phyloP scores from a whole-genome alignment of 1,140 invertebrate genomes.

The Zaprionus gabonicus region DNA sequence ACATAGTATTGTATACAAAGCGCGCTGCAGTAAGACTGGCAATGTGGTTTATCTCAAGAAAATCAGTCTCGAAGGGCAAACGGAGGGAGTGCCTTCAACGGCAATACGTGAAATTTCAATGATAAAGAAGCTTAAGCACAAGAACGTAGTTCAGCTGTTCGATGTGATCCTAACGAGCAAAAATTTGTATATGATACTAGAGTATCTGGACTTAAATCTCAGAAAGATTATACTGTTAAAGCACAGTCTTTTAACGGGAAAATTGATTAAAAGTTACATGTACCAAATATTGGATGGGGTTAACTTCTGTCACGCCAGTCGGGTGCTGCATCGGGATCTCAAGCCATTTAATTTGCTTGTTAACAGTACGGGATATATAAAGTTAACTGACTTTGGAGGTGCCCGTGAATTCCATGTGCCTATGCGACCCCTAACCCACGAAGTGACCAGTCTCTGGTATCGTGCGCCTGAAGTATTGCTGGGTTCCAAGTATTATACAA shows the following conservation, averaged over 20 bases:
- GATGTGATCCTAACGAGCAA: slow-evolving; percentile 92
- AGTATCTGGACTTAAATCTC: slow-evolving; percentile 96
- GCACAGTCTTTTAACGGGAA: slow-evolving; percentile 87
- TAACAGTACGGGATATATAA: slow-evolving; percentile 91
- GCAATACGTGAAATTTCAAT: slow-evolving; percentile 97
- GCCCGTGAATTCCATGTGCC: slow-evolving; percentile 93
- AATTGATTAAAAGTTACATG: slow-evolving; percentile 93
- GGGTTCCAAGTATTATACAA: slow-evolving; percentile 95
- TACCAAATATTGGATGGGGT: slow-evolving; percentile 96
- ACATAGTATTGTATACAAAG: slow-evolving; percentile 96
- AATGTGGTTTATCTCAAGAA: slow-evolving; percentile 97
- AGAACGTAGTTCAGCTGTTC: slow-evolving; percentile 94
- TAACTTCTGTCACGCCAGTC: slow-evolving; percentile 95
- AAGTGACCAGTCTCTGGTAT: slow-evolving; percentile 99
- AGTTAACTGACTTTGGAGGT: slow-evolving; percentile 96
- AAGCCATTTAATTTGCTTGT: slow-evolving; percentile 97
- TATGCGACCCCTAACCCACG: slow-evolving; percentile 94
- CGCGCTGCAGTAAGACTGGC: slow-evolving; percentile 92
- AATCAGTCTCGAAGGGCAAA: slow-evolving; percentile 97
- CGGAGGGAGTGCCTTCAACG: slow-evolving; percentile 97
- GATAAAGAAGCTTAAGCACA: slow-evolving; percentile 94
- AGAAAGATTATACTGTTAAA: slow-evolving; percentile 92
- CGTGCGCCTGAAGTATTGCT: slow-evolving; percentile 97
- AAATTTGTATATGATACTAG: slow-evolving; percentile 96
- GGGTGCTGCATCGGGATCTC: slow-evolving; percentile 94